Percentiles rank a stretch among this genome's conserved stretches.
phyloP scores from a whole-genome alignment of 2,113 vertebrate species.

The Corynorhinus townsendii region DNA sequence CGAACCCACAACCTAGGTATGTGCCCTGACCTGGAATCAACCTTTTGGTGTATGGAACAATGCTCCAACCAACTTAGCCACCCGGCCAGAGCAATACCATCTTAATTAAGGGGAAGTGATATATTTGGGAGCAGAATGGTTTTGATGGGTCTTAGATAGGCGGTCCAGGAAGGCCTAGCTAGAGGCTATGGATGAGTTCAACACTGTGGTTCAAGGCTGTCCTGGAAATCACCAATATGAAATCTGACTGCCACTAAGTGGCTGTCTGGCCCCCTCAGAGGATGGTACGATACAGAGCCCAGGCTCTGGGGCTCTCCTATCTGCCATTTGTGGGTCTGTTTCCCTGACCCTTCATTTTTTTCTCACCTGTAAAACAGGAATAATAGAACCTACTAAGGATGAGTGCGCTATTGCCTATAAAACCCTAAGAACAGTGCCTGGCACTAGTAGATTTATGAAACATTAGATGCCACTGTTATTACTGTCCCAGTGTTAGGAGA shows the following conservation, averaged over 20 bases:
- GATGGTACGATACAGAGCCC: not conserved
- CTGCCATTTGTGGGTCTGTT: not conserved
- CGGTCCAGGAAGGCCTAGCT: no score
- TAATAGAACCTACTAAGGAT: not conserved
- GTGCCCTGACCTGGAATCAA: not conserved
- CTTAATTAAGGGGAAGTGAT: not conserved
- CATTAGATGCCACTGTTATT: not conserved
- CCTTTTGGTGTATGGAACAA: not conserved
- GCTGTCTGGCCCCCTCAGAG: not conserved
- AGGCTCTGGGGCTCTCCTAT: not conserved
- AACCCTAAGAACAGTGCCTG: not conserved
- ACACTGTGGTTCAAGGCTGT: not conserved
- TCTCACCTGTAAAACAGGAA: not conserved
- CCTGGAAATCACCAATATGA: not conserved
- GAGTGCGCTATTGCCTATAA: not conserved
- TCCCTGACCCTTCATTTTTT: not conserved
- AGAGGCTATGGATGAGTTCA: not conserved
- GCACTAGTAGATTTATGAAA: not conserved
- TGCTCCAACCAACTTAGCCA: not conserved
- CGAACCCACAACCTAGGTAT: not conserved
- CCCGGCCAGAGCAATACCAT: not conserved
- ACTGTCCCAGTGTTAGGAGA: not conserved
- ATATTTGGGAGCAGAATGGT: not conserved
- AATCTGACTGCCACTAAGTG: not conserved
- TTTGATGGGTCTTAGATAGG: not conserved